Base-by-base conservation (phyloP, 2,888 invertebrate genomes). In the Calameuta idolon region DNA sequence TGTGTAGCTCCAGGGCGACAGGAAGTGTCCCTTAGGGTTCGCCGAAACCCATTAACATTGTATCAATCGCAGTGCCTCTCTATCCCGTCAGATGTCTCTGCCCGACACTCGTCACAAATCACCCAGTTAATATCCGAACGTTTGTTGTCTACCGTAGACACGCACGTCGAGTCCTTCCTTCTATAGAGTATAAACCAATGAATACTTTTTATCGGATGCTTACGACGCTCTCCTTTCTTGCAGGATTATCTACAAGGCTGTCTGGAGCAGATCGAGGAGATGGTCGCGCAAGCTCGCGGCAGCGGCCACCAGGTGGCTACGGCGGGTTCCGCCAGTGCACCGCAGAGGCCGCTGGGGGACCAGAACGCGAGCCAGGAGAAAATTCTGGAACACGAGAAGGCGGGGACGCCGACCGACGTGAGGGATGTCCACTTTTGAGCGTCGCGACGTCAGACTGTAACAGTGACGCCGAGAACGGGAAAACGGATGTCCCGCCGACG, bases 371-470 rank as follows among this genome's bases (percentile, higher is more conserved):
- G 91, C 82, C 89, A 90, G 84, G 92, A 92, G 81, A 93, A 93
- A 87, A 90, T 93, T 75, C 87, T 92, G 91, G 94, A 94, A 83
- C 95, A 95, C 92, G 95, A 94, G 92, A 95, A 95, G 92, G 95
- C 97, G 85, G 95, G 95, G 85, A 96, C 97, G 77, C 96, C 97
- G 86, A 97, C 97, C 86, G 97, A 97, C 92, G 95, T 97, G 86
- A 94, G 96, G 87, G 96, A 97, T 92, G 95, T 97, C 84, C 95
- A 96, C 92, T 96, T 96, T 93, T 96, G 93, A 92, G 83, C 82
- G 71, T 73, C 34, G 15, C 30, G 30, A 33, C 71, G 11, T 71
- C 71, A 15, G 34, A 11, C 23, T 55, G 55, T 55, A 23, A 55
- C 9, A 55, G 12, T 34, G 23, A 30, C 37, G 74, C 74, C 74